Evolutionary conservation across 2,888 invertebrate species (phyloP).

Genomic region (Branchinecta sandiegonensis): DNA sequence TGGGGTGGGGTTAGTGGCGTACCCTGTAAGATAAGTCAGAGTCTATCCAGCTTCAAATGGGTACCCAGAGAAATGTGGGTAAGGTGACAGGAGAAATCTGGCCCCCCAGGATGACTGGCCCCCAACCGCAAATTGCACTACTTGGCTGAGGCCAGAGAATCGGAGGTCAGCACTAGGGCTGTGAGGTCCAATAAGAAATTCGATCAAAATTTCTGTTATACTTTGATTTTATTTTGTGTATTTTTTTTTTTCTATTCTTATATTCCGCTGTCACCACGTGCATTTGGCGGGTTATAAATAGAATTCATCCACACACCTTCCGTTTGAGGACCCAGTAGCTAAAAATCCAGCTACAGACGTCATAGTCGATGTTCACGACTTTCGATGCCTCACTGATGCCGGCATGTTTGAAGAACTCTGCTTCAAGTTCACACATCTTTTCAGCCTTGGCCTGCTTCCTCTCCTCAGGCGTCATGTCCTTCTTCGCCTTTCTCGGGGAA

Average conservation of each 20-base stretch:
- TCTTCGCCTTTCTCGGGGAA: slow-evolving; percentile 38
- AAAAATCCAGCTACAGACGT: slow-evolving; percentile 71
- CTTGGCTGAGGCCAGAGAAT: no score
- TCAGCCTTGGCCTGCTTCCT: slow-evolving; percentile 82
- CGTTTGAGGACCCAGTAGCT: slow-evolving; percentile 95
- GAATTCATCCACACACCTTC: slow-evolving; percentile 32
- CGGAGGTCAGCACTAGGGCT: no score
- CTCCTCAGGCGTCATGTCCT: slow-evolving; percentile 87
- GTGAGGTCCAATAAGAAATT: no score
- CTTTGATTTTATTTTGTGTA: background rate
- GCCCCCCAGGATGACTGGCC: no score
- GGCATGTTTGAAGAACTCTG: slow-evolving; percentile 84
- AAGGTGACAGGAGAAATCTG: no score
- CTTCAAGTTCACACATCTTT: slow-evolving; percentile 72
- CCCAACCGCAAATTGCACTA: no score
- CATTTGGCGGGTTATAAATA: no score
- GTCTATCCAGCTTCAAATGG: no score
- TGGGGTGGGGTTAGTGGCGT: no score
- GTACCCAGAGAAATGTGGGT: no score
- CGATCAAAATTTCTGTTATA: no score
- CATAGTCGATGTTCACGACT: slow-evolving; percentile 65
- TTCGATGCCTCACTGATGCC: slow-evolving; percentile 50
- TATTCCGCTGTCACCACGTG: background rate
- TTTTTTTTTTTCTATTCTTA: background rate
- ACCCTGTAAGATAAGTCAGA: no score